These are phyloP conservation scores for Sylvilagus bachmani DNA, from an alignment of 2,113 vertebrate species.

Conservation along the genomic window DNA sequence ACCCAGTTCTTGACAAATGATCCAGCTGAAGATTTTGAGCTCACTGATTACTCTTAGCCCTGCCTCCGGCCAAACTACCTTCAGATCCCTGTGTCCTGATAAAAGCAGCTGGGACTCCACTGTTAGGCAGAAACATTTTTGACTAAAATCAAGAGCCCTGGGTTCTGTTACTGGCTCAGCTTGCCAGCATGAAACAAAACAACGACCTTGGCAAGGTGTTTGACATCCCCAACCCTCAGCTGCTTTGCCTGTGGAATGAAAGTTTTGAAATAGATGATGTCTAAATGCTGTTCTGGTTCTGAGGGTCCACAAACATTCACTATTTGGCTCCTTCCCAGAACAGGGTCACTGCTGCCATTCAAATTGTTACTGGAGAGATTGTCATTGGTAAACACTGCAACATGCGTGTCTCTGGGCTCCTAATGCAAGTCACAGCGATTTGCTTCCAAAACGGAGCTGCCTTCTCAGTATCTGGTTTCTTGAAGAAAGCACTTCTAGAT, in stretches of 20 bases:
- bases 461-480: background rate
- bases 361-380: background rate
- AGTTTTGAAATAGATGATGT: background rate
- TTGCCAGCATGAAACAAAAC: background rate
- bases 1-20: background rate
- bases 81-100: background rate
- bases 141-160: slow-evolving; percentile 1
- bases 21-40: background rate
- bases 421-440: background rate
- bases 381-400: background rate
- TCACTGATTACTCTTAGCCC: background rate
- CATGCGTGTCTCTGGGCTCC: background rate
- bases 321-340: background rate
- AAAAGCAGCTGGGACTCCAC: background rate
- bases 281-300: background rate
- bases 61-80: background rate
- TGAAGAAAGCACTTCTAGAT: background rate
- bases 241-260: background rate
- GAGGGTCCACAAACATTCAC: background rate
- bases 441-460: background rate
- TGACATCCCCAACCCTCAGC: background rate
- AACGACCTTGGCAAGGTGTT: background rate
- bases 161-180: background rate
- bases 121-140: background rate
- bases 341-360: background rate